These are phyloP conservation scores for Cerastoderma edule DNA, from an alignment of 2,888 invertebrate genomes.

Conservation along the genomic window DNA sequence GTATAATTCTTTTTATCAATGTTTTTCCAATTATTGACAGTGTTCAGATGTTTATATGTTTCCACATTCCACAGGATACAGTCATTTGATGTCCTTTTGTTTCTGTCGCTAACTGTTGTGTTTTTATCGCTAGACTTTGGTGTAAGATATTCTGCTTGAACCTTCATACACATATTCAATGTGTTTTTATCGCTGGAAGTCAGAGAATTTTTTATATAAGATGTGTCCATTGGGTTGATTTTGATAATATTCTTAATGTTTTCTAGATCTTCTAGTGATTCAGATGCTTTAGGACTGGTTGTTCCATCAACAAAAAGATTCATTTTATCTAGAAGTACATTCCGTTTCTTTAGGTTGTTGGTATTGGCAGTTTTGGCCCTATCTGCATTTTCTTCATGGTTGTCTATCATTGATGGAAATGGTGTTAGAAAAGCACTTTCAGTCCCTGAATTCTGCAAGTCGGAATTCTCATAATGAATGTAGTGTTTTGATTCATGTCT, in stretches of 20 bases:
- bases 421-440: background rate
- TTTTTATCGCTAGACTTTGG: no score
- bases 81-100: no score
- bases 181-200: background rate
- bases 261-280: conserved; percentile 37
- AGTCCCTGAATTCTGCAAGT: background rate
- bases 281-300: conserved; percentile 12
- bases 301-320: conserved; percentile 30
- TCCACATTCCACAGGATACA: no score
- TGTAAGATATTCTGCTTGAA: no score
- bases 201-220: background rate
- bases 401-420: background rate
- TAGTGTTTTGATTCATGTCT: conserved; percentile 10
- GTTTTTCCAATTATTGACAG: no score
- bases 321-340: conserved; percentile 44
- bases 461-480: background rate
- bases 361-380: background rate
- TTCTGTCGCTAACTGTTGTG: no score
- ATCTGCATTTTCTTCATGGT: background rate
- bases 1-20: no score
- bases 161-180: background rate
- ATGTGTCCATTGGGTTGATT: conserved; percentile 20
- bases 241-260: conserved; percentile 28
- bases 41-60: no score
- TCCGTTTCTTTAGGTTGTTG: no score